Base-by-base conservation (phyloP, 2,113 vertebrate species). In the Perognathus longimembris region DNA sequence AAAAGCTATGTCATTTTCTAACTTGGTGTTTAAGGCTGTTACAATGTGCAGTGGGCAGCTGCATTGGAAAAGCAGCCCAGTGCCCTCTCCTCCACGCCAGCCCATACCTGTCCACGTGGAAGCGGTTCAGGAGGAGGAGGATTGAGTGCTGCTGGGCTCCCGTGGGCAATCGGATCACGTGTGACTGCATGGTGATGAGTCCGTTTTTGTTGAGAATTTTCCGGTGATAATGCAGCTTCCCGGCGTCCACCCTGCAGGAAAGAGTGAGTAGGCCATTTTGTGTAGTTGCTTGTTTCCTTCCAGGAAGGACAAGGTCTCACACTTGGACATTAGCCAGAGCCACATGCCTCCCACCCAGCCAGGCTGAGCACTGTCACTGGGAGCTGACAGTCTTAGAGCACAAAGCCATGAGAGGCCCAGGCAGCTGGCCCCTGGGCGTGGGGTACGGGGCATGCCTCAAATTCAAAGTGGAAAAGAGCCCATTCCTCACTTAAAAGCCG, bases 151-250 rank as follows among this genome's bases (percentile, higher is more conserved):
- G 99, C 96, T 99, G 99, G 5, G 97, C 98, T 40, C 99, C 99
- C 0, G 97, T 97, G 0, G 98, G 98, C 11, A 98, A 67, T 0
- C 98, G 98, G 45, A 98, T 98, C 83, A 99, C 98, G 0, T 99
- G 98, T 1, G 99, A 98, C 98, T 99, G 99, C 97, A 99, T 98
- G 0, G 98, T 99, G 90, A 99, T 98, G 81, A 99, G 98, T 3
- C 98, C 98, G 1, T 99, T 98, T 82, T 94, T 98, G 97, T 99
- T 98, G 84, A 99, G 50, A 3, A 98, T 98, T 90, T 98, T 98
- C 88, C 99, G 98, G 91, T 99, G 97, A 96, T 99, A 99, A 97
- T 99, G 99, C 74, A 99, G 96, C 97, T 99, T 99, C 14, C 99
- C 98, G 32, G 99, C 98, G 64, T 99, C 99, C 4, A 98, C 98